A percentile compares a stretch with the other conserved stretches of the same genome.
These are phyloP conservation scores for Clusia tigrina DNA, from an alignment of 2,888 invertebrate genomes.

Conservation along the genomic window DNA sequence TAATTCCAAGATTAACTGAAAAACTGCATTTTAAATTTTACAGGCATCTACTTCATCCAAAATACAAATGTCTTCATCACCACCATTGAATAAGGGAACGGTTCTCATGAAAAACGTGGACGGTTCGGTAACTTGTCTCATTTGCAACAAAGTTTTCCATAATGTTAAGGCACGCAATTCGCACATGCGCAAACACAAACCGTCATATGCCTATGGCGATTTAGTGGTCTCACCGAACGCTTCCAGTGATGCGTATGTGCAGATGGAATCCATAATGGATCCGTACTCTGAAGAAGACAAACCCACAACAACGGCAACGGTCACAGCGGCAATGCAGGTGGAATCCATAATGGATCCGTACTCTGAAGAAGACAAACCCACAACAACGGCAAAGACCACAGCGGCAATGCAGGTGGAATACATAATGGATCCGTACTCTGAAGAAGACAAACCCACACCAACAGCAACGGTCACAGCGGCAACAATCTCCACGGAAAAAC, in stretches of 20 bases:
- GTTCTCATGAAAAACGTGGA: conserved; percentile 10
- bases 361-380: background rate
- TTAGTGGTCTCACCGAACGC: conserved; percentile 22
- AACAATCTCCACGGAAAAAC: too few species aligned
- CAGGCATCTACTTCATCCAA: background rate
- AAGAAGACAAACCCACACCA: background rate
- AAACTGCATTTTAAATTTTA: conserved; percentile 15
- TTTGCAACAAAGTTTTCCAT: conserved; percentile 47
- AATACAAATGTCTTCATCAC: background rate
- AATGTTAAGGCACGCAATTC: conserved; percentile 52
- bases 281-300: background rate
- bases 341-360: too few species aligned
- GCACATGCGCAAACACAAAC: conserved; percentile 53
- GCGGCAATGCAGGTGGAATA: background rate
- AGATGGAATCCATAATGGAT: too few species aligned
- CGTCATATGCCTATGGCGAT: conserved; percentile 27
- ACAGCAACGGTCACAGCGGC: background rate
- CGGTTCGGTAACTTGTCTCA: conserved; percentile 42
- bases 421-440: too few species aligned
- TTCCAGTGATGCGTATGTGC: conserved; percentile 3
- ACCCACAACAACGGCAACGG: background rate
- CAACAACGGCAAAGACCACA: background rate
- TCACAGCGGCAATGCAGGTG: conserved; percentile 1
- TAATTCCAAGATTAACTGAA: too few species aligned
- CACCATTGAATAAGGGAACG: background rate